A percentile compares a stretch with the other conserved stretches of the same genome.
These are phyloP conservation scores for Alloplasta piceator DNA, from an alignment of 2,888 invertebrate species.

Conservation along the genomic window DNA sequence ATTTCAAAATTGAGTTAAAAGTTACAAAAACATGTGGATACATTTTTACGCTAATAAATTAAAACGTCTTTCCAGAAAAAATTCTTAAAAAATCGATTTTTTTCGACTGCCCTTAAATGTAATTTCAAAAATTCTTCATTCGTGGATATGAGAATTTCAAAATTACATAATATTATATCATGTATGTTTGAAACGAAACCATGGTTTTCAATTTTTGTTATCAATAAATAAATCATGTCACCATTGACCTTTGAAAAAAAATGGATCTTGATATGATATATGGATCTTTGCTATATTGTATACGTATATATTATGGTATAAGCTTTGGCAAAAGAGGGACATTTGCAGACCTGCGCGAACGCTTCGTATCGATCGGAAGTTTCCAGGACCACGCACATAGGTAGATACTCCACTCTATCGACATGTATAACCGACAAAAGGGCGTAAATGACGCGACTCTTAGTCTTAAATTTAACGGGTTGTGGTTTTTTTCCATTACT, in stretches of 20 bases:
- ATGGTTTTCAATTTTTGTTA: background rate
- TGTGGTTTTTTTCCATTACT: background rate
- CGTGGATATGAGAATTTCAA: too few relatives aligned
- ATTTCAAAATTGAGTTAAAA: too few relatives aligned
- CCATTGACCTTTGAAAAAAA: background rate
- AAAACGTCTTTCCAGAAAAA: too few relatives aligned
- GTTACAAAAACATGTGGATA: too few relatives aligned
- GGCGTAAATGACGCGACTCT: too few relatives aligned
- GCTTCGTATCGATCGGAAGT: conserved; percentile 77
- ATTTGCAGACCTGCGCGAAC: conserved; percentile 78
- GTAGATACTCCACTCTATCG: conserved; percentile 48
- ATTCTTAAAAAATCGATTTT: too few relatives aligned
- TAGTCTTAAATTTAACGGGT: too few relatives aligned
- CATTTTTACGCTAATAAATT: too few relatives aligned
- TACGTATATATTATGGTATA: conserved; percentile 17
- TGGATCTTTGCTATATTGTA: background rate
- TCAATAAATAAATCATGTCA: background rate
- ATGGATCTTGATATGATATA: background rate
- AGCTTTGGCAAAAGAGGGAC: conserved; percentile 68
- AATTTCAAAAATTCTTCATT: too few relatives aligned
- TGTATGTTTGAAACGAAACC: background rate
- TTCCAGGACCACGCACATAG: conserved; percentile 76
- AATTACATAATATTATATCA: too few relatives aligned
- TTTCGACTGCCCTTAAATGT: too few relatives aligned
- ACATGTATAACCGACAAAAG: background rate